phyloP scores from a whole-genome alignment of 2,797 vertebrate genomes.

The Enteromius treurensis region DNA sequence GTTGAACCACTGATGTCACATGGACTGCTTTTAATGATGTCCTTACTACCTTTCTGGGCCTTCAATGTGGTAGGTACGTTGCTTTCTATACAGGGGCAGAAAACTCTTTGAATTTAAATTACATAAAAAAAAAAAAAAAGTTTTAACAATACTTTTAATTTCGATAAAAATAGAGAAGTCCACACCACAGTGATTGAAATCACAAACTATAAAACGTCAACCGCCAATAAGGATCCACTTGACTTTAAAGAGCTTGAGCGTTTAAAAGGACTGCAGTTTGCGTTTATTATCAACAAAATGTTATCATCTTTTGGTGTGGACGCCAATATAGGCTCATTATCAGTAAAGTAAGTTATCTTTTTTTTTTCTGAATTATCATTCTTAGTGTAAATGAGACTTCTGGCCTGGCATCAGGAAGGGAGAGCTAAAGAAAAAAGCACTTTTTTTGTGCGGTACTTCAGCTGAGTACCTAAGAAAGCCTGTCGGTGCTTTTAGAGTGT shows the following conservation, averaged over 20 bases:
- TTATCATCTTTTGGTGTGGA: background rate
- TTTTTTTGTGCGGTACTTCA: constrained; percentile 9
- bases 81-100: background rate
- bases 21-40: background rate
- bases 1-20: background rate
- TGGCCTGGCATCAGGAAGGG: background rate
- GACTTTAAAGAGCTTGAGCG: background rate
- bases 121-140: too few relatives aligned
- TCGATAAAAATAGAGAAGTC: background rate
- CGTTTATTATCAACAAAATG: background rate
- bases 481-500: background rate
- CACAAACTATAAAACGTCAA: background rate
- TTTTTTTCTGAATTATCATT: background rate
- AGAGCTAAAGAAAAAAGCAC: background rate
- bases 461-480: background rate
- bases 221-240: background rate
- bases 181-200: background rate
- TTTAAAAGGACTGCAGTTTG: background rate
- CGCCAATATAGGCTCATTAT: too few relatives aligned
- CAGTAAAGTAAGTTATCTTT: too few relatives aligned
- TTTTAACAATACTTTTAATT: background rate
- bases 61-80: too few relatives aligned
- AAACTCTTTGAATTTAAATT: background rate
- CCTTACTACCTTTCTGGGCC: background rate
- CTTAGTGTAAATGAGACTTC: background rate